These are phyloP conservation scores for Epirrita christyi DNA, from an alignment of 2,888 invertebrate species.

Conservation along the genomic window DNA sequence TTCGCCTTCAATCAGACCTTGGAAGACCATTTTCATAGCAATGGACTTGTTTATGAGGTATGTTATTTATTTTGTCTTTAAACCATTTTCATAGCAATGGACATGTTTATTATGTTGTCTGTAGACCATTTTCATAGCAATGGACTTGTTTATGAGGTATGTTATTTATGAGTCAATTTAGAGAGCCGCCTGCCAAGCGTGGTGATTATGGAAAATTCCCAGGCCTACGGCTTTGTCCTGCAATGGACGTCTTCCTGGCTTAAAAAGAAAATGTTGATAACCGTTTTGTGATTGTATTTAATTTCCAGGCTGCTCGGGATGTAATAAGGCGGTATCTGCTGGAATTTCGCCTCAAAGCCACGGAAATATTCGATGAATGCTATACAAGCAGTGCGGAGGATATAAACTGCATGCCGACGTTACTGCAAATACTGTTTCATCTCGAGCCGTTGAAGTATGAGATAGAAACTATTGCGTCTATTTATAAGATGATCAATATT, in stretches of 20 bases:
- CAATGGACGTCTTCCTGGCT: too few species aligned
- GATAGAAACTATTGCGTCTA: conserved; percentile 80
- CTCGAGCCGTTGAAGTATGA: conserved; percentile 79
- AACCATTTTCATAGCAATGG: too few species aligned
- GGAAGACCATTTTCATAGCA: conserved; percentile 66
- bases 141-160: too few species aligned
- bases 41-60: conserved; percentile 59
- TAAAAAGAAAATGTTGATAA: too few species aligned
- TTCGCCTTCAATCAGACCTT: conserved; percentile 68
- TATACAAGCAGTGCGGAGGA: conserved; percentile 48
- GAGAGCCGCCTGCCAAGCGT: too few species aligned
- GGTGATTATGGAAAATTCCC: too few species aligned
- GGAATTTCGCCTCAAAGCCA: conserved; percentile 83
- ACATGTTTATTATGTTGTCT: too few species aligned
- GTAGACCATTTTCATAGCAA: too few species aligned
- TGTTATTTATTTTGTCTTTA: too few species aligned
- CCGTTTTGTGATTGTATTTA: too few species aligned
- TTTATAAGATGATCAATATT: conserved; percentile 78
- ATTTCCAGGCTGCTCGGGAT: conserved; percentile 85
- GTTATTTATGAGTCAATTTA: too few species aligned
- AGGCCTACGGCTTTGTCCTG: too few species aligned
- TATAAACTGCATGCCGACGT: conserved; percentile 67
- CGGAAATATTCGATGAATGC: conserved; percentile 67
- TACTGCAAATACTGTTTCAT: conserved; percentile 70
- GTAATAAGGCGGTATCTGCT: conserved; percentile 85